These are phyloP conservation scores for Diarsia mendica DNA, from an alignment of 2,888 invertebrate species.

Conservation along the genomic window DNA sequence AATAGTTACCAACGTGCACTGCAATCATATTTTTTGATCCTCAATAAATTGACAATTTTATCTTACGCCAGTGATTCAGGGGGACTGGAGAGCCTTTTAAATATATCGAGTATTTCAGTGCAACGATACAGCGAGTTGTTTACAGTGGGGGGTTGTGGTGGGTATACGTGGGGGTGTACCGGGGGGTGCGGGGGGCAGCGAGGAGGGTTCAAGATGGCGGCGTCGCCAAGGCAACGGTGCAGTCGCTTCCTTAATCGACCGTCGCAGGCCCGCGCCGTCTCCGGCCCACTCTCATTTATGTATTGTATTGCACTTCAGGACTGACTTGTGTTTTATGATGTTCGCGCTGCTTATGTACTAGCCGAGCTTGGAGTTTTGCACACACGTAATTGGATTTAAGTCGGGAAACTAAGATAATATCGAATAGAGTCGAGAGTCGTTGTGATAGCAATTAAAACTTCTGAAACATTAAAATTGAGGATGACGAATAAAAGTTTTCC, in stretches of 20 bases:
- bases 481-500: background rate
- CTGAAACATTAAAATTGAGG: background rate
- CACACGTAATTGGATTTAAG: constrained; percentile 18
- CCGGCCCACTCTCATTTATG: constrained; percentile 83
- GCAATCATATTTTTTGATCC: constrained; percentile 78
- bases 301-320: constrained; percentile 87
- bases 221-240: constrained; percentile 89
- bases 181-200: constrained; percentile 64
- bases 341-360: constrained; percentile 41
- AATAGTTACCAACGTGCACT: constrained; percentile 65
- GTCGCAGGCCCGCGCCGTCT: constrained; percentile 82
- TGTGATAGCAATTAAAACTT: background rate
- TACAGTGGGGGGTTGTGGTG: constrained; percentile 80
- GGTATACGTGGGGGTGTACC: constrained; percentile 61
- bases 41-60: constrained; percentile 83
- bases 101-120: constrained; percentile 90
- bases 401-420: background rate
- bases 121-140: constrained; percentile 89
- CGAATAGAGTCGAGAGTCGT: background rate
- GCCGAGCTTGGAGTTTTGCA: background rate
- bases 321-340: constrained; percentile 78
- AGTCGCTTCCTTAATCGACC: constrained; percentile 90
- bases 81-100: constrained; percentile 84
- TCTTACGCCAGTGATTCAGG: constrained; percentile 78
- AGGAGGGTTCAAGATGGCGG: constrained; percentile 87